Evolutionary conservation across 2,113 vertebrate genomes (phyloP), one percentile per base, ranked within the genome.

Genomic region (Muntiacus muntjak): DNA sequence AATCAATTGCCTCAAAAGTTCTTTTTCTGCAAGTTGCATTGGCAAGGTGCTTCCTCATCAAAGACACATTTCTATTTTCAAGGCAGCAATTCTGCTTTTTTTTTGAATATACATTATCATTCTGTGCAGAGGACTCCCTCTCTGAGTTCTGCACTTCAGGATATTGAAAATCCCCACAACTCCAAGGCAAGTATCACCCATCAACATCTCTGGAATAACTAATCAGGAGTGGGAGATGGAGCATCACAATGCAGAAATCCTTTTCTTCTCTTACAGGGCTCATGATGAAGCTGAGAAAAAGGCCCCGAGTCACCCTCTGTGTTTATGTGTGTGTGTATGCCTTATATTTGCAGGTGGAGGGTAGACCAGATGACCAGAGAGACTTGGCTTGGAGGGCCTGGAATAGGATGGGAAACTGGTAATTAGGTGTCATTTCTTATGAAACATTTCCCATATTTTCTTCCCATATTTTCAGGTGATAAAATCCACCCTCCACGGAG

Each of bases 131-230:
- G 83, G 55, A 3, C 60, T 96, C 54, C 62, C 50, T 55, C 60
- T 23, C n/a, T 33, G 5, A 26, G 5, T 50, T 74, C 45, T 45
- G 17, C 30, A 23, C 82, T 81, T 87, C 3, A 92, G 88, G 57
- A 67, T 86, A 92, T 71, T 95, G 95, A 97, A 94, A 98, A 89
- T 97, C 55, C 0, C 55, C 2, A 1, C 5, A 14, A 87, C 50
- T 60, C 57, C 23, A 40, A 94, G 78, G 83, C 78, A 30, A 57
- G 91, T 87, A 91, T 95, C 95, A 52, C 85, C 88, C 71, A 23
- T 30, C 58, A 26, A 54, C 93, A 17, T 67, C 88, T 96, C 81
- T 62, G 1, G 89, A 95, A 97, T 95, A 87, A 92, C 88, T 96
- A 67, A 97, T 89, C 85, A 92, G 58, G 58, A 64, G 58, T 10